Conservation (phyloP, 2,113 vertebrate species). For the Pteropus alecto region DNA sequence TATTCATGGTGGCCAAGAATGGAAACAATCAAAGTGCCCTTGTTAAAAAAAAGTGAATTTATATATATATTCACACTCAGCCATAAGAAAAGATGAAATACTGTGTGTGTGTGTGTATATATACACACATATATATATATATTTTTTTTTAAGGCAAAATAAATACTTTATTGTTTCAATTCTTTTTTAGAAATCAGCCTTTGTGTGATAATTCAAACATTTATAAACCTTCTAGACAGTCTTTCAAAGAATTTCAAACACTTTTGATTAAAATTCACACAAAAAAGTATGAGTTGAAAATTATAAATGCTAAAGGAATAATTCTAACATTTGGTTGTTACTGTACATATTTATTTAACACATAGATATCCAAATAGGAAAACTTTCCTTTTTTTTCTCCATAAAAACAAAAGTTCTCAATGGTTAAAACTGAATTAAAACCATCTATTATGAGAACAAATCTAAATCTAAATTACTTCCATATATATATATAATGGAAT, state of each 20-base stretch:
- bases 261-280: conserved; percentile 82
- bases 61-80: too few relatives aligned
- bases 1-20: too few relatives aligned
- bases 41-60: too few relatives aligned
- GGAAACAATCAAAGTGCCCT: too few relatives aligned
- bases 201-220: conserved; percentile 82
- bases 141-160: conserved; percentile 87
- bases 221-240: conserved; percentile 79
- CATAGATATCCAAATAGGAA: conserved; percentile 51
- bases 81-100: too few relatives aligned
- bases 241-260: conserved; percentile 75
- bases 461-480: conserved; percentile 62
- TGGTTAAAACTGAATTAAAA: conserved; percentile 73
- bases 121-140: too few relatives aligned
- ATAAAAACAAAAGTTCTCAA: conserved; percentile 59
- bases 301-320: conserved; percentile 68
- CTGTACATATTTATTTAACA: conserved; percentile 76
- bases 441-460: conserved; percentile 45
- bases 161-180: conserved; percentile 91
- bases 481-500: neutral
- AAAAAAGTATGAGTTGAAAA: conserved; percentile 74
- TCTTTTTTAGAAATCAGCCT: conserved; percentile 82
- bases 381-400: conserved; percentile 49
- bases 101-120: too few relatives aligned
- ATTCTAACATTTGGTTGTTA: conserved; percentile 75